A percentile compares a stretch with the other conserved stretches of the same genome.
phyloP scores from a whole-genome alignment of 2,113 vertebrate genomes.

The Callopanchax toddi region DNA sequence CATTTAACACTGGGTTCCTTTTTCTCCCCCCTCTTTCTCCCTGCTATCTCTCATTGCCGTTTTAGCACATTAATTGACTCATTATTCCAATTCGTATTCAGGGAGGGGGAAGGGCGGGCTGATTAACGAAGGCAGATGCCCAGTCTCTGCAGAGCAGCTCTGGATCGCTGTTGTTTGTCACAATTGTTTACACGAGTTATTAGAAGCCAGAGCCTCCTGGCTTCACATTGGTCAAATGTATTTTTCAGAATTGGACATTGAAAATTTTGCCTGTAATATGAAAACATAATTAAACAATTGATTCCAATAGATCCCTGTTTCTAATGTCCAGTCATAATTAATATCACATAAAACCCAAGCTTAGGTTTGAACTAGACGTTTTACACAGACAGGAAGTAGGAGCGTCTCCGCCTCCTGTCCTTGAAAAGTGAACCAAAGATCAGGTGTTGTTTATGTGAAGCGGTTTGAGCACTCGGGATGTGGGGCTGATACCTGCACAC shows the following conservation, averaged over 20 bases:
- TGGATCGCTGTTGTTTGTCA: slow-evolving; percentile 77
- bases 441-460: too few species aligned
- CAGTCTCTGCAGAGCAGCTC: slow-evolving; percentile 84
- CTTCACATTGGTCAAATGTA: neutral
- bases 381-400: too few species aligned
- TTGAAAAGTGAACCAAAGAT: too few species aligned
- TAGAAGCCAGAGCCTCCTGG: slow-evolving; percentile 49
- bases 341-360: too few species aligned
- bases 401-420: too few species aligned
- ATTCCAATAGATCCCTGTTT: too few species aligned
- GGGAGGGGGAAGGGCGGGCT: slow-evolving; percentile 62
- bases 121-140: slow-evolving; percentile 83
- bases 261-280: too few species aligned
- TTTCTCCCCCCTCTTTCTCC: slow-evolving; percentile 80
- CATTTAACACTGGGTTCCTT: neutral
- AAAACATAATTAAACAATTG: too few species aligned
- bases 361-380: too few species aligned
- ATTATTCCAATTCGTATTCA: slow-evolving; percentile 89
- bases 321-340: too few species aligned
- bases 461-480: too few species aligned
- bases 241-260: neutral
- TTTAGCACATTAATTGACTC: slow-evolving; percentile 95
- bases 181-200: slow-evolving; percentile 84
- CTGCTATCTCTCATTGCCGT: slow-evolving; percentile 86
- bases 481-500: too few species aligned